A percentile compares a stretch with the other conserved stretches of the same genome.
Conservation (phyloP, 2,113 vertebrate species). For the Rhipidura dahli region DNA sequence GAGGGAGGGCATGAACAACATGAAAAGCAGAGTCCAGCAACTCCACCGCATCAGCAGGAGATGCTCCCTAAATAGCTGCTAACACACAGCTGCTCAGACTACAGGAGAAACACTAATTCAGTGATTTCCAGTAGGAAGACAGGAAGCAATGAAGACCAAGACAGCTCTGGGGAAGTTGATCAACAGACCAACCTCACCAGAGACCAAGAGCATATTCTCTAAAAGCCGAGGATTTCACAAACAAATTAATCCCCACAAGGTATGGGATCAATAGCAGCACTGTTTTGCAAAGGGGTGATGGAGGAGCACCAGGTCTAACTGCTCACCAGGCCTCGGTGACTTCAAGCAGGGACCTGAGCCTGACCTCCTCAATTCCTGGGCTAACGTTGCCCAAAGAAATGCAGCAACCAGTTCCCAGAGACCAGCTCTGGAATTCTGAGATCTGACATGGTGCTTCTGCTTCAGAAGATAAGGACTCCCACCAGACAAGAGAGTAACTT, state of each 20-base stretch:
- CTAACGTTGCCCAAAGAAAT: neutral
- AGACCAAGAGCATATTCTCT: neutral
- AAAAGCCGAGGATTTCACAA: neutral
- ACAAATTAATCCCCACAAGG: neutral
- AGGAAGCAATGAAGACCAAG: neutral
- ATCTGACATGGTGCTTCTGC: neutral
- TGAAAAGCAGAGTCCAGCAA: neutral
- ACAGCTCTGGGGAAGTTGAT: neutral
- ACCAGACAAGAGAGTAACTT: neutral
- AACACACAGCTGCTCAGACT: neutral
- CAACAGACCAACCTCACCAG: neutral
- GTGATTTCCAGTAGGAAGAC: neutral
- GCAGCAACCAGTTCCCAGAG: neutral
- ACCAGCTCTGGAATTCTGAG: neutral
- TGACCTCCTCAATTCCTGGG: neutral
- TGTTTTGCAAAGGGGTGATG: neutral
- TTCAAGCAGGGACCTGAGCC: neutral
- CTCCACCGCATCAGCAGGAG: neutral
- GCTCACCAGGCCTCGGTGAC: neutral
- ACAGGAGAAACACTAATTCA: neutral
- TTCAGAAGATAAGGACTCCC: neutral
- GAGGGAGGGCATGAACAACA: neutral
- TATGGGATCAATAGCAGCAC: neutral
- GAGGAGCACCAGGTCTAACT: neutral
- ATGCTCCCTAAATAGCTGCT: neutral